Evolutionary conservation across 2,888 invertebrate genomes (phyloP).

Genomic region (Eulithis testata): DNA sequence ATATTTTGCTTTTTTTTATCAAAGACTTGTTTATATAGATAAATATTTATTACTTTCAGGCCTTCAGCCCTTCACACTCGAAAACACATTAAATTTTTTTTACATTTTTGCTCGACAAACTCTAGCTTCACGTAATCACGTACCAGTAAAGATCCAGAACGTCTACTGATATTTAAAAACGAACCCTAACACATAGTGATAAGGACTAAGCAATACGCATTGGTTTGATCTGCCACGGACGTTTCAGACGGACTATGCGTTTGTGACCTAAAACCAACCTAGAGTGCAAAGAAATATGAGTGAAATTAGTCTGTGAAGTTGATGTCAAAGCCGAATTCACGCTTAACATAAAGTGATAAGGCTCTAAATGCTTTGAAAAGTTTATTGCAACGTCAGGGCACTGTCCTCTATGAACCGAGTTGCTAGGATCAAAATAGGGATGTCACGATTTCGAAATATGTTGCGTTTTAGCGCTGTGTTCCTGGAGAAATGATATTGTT

Average conservation of each 20-base stretch:
- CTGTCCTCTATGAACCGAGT: conserved; percentile 74
- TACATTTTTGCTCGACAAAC: conserved; percentile 76
- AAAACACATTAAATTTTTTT: conserved; percentile 73
- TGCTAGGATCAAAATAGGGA: conserved; percentile 72
- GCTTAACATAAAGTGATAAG: conserved; percentile 40
- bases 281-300: conserved; percentile 28
- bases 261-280: conserved; percentile 16
- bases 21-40: not conserved
- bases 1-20: no score
- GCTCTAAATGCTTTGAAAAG: conserved; percentile 39
- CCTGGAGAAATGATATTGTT: conserved; percentile 31
- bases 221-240: not conserved
- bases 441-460: conserved; percentile 70
- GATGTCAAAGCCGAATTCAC: conserved; percentile 47
- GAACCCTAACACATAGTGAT: conserved; percentile 39
- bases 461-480: conserved; percentile 50
- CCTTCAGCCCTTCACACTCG: conserved; percentile 58
- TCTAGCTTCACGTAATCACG: conserved; percentile 70
- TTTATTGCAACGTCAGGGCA: conserved; percentile 64
- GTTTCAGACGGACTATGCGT: not conserved
- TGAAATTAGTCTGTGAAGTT: conserved; percentile 23
- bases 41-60: conserved; percentile 6
- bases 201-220: not conserved
- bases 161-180: conserved; percentile 41
- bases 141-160: conserved; percentile 66